Base-by-base conservation (phyloP, 2,113 vertebrate genomes). In the Cynoglossus semilaevis region DNA sequence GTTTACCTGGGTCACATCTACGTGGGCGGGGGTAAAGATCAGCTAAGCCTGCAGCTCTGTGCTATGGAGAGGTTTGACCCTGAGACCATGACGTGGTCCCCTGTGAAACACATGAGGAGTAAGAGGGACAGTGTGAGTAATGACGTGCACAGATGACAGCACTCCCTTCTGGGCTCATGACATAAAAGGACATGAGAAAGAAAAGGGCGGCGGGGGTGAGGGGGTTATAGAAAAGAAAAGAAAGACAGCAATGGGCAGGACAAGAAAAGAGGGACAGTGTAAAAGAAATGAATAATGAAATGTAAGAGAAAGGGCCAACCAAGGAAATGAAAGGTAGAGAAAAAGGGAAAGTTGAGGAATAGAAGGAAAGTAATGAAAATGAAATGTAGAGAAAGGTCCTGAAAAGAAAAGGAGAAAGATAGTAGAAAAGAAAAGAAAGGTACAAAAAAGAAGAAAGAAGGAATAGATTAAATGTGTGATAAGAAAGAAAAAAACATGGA, bases 1-100 rank as follows among this genome's bases (percentile, higher is more conserved):
- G 76, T 82, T 0, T 85, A 80, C 58, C 76, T 83, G 65, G 81
- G 76, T 3, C 66, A 71, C 46, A 76, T 91, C 69, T 90, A 87
- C 6, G 74, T 86, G 38, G 82, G 80, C 0, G 84, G 85, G 1
- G 89, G 88, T 41, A 74, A 47, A 51, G 88, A 89, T 14, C 80
- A 90, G 55, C 60, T 88, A 14, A 70, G 45, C 58, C 79, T 88
- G 19, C 63, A 87, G 59, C 82, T 91, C 34, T 75, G 76, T 43
- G 58, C 62, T 0, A 70, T 53, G 1, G 88, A 91, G 74, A 86
- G 71, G 37, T 84, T 90, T 19, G 61, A 85, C 57, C 81, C 82
- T 0, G 65, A 82, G 4, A 51, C 56, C 51, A 76, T 64, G 35
- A 75, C 57, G 55, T 90, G 88, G 88, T 79, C 67, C 1, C 72